Evolutionary conservation across 53 echinoderm and acorn worm species (phyloP).

Genomic region (Hippasteria phrygiana): DNA sequence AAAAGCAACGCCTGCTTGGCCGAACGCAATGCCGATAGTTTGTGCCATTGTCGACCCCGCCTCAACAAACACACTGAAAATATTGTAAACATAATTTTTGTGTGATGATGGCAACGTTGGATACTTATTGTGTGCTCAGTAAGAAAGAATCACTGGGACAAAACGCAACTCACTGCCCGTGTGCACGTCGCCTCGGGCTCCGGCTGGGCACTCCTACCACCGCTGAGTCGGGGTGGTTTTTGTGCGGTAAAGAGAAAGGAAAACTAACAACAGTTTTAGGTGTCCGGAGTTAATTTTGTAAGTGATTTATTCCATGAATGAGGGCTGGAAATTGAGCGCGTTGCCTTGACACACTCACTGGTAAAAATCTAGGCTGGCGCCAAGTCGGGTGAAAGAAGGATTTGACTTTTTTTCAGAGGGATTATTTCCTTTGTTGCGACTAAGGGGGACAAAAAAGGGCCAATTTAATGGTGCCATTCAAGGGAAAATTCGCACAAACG

Average conservation of each 20-base stretch:
- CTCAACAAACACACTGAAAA: slow-evolving; percentile 33
- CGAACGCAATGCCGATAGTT: slow-evolving; percentile 44
- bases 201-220: not conserved
- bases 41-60: slow-evolving; percentile 13
- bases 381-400: slow-evolving; percentile 14
- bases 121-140: not conserved
- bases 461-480: slow-evolving; percentile 22
- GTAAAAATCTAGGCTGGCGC: slow-evolving; percentile 39
- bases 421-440: slow-evolving; percentile 1
- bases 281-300: slow-evolving; percentile 61
- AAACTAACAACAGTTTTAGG: slow-evolving; percentile 54
- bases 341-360: slow-evolving; percentile 53
- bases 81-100: slow-evolving; percentile 54
- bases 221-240: not conserved
- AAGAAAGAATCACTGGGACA: not conserved
- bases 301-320: slow-evolving; percentile 63
- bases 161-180: slow-evolving; percentile 5
- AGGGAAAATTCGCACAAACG: slow-evolving; percentile 25
- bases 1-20: slow-evolving; percentile 42
- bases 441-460: not conserved
- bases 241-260: slow-evolving; percentile 7
- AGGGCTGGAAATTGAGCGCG: slow-evolving; percentile 31
- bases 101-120: not conserved
- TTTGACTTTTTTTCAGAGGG: slow-evolving; percentile 36
- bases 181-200: slow-evolving; percentile 27